Evolutionary conservation across 2,888 invertebrate species (phyloP), one percentile per base, ranked within the genome.

Genomic region (Thecophora atra): DNA sequence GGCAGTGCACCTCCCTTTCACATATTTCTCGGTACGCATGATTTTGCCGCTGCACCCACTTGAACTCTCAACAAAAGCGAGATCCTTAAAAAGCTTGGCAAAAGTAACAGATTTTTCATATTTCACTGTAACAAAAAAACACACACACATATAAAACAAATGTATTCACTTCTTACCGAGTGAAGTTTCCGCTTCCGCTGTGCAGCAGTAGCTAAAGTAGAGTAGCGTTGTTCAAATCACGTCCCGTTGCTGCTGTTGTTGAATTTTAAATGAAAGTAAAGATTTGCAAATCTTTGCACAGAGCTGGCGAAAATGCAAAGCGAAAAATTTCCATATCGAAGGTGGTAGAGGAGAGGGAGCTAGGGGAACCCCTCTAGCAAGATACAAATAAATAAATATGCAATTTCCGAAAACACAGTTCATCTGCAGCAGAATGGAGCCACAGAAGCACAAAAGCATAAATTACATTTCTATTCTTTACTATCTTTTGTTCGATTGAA

Each of bases 41-140:
- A 1, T 8, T 37, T 8, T 37, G 7, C 37, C 11, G 37, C 37
- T 11, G 13, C 62, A 37, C 37, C 28, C 30, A 62, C 30, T 11
- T n/a, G 11, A n/a, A 17, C 5, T 37, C n/a, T 17, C 19, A 19
- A 42, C 62, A 62, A n/a, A 62, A 17, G 19, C n/a, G 15, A 13
- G 56, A 56, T 56, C 56, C 56, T n/a, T 56, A 17, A 56, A 56
- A 21, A 56, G 56, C 24, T 56, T 26, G 56, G 15, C 21, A 56
- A 56, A 26, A 56, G 56, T 56, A 56, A 56, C 56, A 56, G 56
- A 56, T 56, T 56, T 56, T 56, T 26, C 56, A 19, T 26, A 56
- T 56, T 26, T 54, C 17, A 4, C n/a, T 54, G 5, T 21, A 56
- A 26, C 24, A 56, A 56, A 26, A 3, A 4, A n/a, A 56, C 19